Evolutionary conservation across 2,888 invertebrate species (phyloP).

Genomic region (Megastigmus dorsalis): DNA sequence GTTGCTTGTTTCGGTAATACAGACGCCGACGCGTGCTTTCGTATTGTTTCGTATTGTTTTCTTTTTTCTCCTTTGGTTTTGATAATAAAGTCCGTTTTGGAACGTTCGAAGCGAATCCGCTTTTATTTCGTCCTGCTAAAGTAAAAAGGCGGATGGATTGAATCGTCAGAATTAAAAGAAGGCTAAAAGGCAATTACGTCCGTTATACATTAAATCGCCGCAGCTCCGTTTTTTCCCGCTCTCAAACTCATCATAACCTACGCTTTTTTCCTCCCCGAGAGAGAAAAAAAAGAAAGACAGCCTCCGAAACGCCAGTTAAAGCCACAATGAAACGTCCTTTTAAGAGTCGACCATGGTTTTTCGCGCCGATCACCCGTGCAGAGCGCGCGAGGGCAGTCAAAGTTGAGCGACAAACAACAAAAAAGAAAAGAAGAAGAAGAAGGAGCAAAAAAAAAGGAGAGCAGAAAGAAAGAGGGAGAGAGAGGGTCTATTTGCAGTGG

Average conservation of each 20-base stretch:
- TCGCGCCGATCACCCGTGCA: slow-evolving; percentile 2
- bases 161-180: not conserved
- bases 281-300: slow-evolving; percentile 15
- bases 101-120: no score
- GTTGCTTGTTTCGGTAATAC: no score
- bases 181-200: not conserved
- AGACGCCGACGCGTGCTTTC: no score
- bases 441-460: slow-evolving; percentile 18
- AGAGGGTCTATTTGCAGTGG: slow-evolving; percentile 56
- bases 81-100: no score
- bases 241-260: not conserved
- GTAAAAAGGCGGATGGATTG: not conserved
- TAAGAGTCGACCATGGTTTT: not conserved
- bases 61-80: not conserved
- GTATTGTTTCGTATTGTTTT: not conserved
- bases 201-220: not conserved
- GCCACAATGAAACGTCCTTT: slow-evolving; percentile 14
- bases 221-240: not conserved
- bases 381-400: no score
- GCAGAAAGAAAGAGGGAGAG: no score
- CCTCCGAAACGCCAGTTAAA: slow-evolving; percentile 26
- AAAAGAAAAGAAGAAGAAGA: slow-evolving; percentile 27
- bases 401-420: slow-evolving; percentile 5
- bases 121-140: no score
- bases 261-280: not conserved